Base-by-base conservation (phyloP, 1,140 invertebrate genomes). In the Drosophila sturtevanti region DNA sequence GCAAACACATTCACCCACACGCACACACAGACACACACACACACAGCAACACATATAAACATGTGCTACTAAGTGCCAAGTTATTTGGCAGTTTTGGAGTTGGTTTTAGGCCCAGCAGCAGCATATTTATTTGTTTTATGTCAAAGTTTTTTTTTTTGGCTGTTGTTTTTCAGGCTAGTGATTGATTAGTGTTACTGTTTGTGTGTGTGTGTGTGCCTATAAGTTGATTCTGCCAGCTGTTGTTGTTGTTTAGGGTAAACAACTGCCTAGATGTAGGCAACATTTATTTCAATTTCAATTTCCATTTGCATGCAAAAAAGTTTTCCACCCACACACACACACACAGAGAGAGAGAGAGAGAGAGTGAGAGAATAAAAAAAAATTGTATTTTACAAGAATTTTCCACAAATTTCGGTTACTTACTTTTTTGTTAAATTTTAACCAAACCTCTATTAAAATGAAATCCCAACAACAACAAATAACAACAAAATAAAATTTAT, bases 41-140 rank as follows among this genome's bases (percentile, higher is more conserved):
- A 21, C 61, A 51, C 69, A 55, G 27, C 7, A 2, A 24, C 2
- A 27, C 16, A 16, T 38, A 61, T 22, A 61, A 61, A 65, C 82
- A 86, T 89, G 84, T 87, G 82, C 66, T 37, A 48, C 72, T 79
- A 81, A 81, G 84, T 77, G 79, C 71, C 79, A 73, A 79, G 75
- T 82, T 87, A 59, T 79, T 21, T 48, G 41, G 38, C 38, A 16
- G 2, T 41, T 41, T 31, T 41, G 38, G 38, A 41, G 38, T 41
- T 41, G 38, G 38, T 41, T 41, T 41, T 5, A 9, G 41, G 16
- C 41, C 41, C 41, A 48, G 16, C 16, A 48, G 16, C 16, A 38
- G 16, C 51, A 65, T 56, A 62, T 75, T 73, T 76, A 76, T 79
- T 79, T 80, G 63, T 59, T 75, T 35, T 79, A 54, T 76, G 77